Evolutionary conservation across 2,797 vertebrate genomes (phyloP), one percentile per base, ranked within the genome.

Genomic region (Odontamblyopus rebecca): DNA sequence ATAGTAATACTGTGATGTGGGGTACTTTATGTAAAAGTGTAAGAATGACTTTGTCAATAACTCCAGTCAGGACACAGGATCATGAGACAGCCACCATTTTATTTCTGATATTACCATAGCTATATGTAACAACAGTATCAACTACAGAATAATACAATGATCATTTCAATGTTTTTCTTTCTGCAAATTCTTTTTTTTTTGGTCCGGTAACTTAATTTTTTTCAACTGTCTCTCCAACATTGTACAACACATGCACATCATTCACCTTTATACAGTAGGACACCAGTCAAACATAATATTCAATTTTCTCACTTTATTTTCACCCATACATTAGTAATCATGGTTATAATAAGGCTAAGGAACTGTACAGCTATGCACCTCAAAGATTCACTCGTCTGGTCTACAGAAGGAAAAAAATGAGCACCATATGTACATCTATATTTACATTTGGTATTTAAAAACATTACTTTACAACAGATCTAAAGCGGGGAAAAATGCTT

Each of bases 61-160:
- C 26, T 29, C 11, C n/a, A 76, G 2, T 53, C 75, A 3, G 67
- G 57, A 48, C 50, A 79, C 72, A 51, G 6, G 23, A 8, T 65
- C 67, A 70, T 71, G 63, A 86, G 87, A 89, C 80, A 88, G 83
- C 88, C 90, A 94, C 96, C 96, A 92, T 97, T 94, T 94, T 96
- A 95, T 96, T 96, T 95, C 92, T 94, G 95, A 96, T 95, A 94
- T 95, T 95, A 97, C 93, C 92, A 94, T 94, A 95, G 95, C 94
- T 96, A 95, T 96, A 96, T 94, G 95, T 92, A 95, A 96, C 92
- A 95, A 98, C 95, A 95, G 86, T 94, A 94, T 92, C 91, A 95
- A 94, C 94, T 94, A 96, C 95, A 95, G 93, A 95, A 94, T 95
- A 93, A 93, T 87, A 92, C 92, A 93, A 84, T 88, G 82, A 91